A percentile compares a stretch with the other conserved stretches of the same genome.
These are phyloP conservation scores for Epinotia demarniana DNA, from an alignment of 2,888 invertebrate genomes.

Conservation along the genomic window DNA sequence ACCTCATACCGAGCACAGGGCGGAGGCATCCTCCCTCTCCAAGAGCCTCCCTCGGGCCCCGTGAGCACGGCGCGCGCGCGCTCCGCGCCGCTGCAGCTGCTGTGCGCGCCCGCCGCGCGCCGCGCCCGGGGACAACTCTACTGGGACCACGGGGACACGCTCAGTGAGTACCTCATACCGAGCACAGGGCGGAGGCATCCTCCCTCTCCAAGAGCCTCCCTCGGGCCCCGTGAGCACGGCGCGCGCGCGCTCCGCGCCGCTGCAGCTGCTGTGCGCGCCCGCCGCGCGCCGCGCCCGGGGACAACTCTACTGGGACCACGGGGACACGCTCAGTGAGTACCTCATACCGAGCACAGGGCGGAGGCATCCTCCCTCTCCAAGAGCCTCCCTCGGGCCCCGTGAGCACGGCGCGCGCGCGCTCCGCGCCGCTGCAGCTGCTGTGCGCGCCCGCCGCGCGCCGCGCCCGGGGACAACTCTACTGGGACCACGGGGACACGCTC, in stretches of 20 bases:
- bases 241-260: conserved; percentile 85
- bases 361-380: conserved; percentile 89
- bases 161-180: conserved; percentile 64
- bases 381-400: too few species aligned
- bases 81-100: conserved; percentile 86
- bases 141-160: conserved; percentile 93
- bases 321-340: conserved; percentile 85
- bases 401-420: conserved; percentile 84
- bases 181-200: conserved; percentile 87
- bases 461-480: conserved; percentile 89
- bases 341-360: conserved; percentile 80
- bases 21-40: conserved; percentile 88
- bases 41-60: conserved; percentile 81
- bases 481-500: conserved; percentile 92
- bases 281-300: conserved; percentile 85
- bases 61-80: conserved; percentile 85
- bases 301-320: conserved; percentile 92
- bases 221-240: conserved; percentile 81
- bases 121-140: conserved; percentile 87
- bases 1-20: too few species aligned
- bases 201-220: conserved; percentile 88
- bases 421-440: conserved; percentile 87
- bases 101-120: conserved; percentile 84
- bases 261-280: conserved; percentile 87
- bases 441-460: conserved; percentile 83